phyloP scores from a whole-genome alignment of 37 sponge, comb jelly and placozoan species.

The Geodia barretti region DNA sequence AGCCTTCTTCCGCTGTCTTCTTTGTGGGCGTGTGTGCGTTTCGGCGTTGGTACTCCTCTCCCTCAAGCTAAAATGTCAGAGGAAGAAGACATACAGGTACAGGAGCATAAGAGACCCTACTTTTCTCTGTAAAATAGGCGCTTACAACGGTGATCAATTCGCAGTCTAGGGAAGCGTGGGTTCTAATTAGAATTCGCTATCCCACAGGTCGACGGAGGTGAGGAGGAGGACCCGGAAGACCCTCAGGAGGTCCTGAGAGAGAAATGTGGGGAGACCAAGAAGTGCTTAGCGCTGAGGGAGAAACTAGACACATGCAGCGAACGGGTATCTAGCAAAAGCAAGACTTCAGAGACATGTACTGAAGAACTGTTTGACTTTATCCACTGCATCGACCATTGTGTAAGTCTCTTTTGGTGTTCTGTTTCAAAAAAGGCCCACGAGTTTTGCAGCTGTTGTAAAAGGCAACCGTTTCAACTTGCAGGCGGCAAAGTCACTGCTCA shows the following conservation, averaged over 20 bases:
- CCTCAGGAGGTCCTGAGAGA: slow-evolving; percentile 79
- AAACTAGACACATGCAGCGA: slow-evolving; percentile 74
- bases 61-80: slow-evolving; percentile 46
- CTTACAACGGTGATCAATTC: too few species aligned
- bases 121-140: neutral
- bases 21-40: too few species aligned
- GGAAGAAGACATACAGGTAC: slow-evolving; percentile 21
- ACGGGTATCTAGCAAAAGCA: slow-evolving; percentile 65
- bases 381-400: slow-evolving; percentile 92
- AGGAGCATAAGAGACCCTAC: slow-evolving; percentile 4
- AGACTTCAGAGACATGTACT: slow-evolving; percentile 81
- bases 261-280: slow-evolving; percentile 71
- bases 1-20: too few species aligned
- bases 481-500: too few species aligned
- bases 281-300: slow-evolving; percentile 68
- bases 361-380: slow-evolving; percentile 91
- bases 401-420: slow-evolving; percentile 56
- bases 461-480: too few species aligned
- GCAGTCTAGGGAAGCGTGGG: too few species aligned
- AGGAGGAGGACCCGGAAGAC: slow-evolving; percentile 72
- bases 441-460: too few species aligned
- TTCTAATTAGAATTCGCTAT: neutral
- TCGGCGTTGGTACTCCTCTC: neutral
- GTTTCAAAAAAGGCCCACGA: too few species aligned
- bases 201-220: neutral